These are phyloP conservation scores for Anastrepha obliqua DNA, from an alignment of 1,140 invertebrate genomes.

Conservation along the genomic window DNA sequence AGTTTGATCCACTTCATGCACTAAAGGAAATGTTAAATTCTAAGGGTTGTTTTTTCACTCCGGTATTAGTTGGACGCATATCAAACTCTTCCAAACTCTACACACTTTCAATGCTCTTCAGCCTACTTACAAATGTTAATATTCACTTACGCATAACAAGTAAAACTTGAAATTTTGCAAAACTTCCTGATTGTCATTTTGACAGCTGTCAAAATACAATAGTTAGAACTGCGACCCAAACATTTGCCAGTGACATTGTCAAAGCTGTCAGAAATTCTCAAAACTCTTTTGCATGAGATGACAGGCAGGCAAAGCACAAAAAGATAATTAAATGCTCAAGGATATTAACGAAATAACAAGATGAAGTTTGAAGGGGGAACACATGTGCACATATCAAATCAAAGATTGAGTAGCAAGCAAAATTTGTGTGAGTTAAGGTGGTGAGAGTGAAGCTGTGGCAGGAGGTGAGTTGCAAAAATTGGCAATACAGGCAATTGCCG, in stretches of 20 bases:
- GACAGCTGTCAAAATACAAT: constrained; percentile 57
- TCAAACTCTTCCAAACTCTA: neutral
- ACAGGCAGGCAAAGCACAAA: neutral
- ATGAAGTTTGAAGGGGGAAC: neutral
- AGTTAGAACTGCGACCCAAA: neutral
- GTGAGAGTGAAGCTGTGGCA: neutral
- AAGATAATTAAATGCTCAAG: neutral
- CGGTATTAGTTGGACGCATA: too few relatives aligned
- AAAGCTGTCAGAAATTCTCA: constrained; percentile 21
- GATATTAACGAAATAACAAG: neutral
- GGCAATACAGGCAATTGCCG: neutral
- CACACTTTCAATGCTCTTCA: neutral
- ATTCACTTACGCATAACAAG: neutral
- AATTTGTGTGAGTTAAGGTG: too few relatives aligned
- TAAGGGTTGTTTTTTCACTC: neutral
- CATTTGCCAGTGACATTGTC: constrained; percentile 15
- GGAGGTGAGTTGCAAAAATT: neutral
- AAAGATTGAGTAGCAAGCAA: too few relatives aligned
- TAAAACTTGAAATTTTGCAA: neutral
- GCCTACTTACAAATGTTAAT: neutral
- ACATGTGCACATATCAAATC: neutral
- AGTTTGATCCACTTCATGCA: too few relatives aligned
- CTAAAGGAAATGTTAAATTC: neutral
- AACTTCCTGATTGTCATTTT: constrained; percentile 50
- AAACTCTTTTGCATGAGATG: neutral